phyloP scores from a whole-genome alignment of 1,140 invertebrate genomes.

The Thaumatotibia leucotreta region DNA sequence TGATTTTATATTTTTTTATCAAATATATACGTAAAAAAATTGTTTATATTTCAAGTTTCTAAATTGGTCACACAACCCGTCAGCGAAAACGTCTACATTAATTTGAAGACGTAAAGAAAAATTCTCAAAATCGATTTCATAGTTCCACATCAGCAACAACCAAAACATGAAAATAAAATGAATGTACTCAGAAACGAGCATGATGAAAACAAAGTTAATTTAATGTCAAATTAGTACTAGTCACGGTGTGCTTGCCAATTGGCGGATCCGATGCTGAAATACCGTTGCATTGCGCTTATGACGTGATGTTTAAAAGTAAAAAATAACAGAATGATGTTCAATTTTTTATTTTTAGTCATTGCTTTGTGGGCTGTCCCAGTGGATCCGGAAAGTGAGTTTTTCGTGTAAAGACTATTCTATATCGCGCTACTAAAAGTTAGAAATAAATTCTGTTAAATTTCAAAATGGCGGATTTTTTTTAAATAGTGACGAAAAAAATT shows the following conservation, averaged over 20 bases:
- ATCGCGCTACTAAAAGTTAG: too few species aligned
- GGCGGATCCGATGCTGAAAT: background rate
- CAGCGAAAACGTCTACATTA: too few species aligned
- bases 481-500: too few species aligned
- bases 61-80: too few species aligned
- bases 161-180: too few species aligned
- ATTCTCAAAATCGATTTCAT: background rate
- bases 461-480: background rate
- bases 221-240: background rate
- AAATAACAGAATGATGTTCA: background rate
- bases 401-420: background rate
- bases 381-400: background rate
- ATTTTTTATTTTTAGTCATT: background rate
- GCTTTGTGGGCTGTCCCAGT: background rate
- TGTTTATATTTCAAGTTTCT: too few species aligned
- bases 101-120: background rate
- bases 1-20: too few species aligned
- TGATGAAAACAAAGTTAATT: background rate
- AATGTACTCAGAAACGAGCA: background rate
- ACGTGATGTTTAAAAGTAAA: background rate
- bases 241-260: background rate
- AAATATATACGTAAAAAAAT: too few species aligned
- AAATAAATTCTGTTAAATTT: too few species aligned
- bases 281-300: background rate
- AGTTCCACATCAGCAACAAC: background rate